Conservation (phyloP, 2,888 invertebrate species). For the Tachina fera region DNA sequence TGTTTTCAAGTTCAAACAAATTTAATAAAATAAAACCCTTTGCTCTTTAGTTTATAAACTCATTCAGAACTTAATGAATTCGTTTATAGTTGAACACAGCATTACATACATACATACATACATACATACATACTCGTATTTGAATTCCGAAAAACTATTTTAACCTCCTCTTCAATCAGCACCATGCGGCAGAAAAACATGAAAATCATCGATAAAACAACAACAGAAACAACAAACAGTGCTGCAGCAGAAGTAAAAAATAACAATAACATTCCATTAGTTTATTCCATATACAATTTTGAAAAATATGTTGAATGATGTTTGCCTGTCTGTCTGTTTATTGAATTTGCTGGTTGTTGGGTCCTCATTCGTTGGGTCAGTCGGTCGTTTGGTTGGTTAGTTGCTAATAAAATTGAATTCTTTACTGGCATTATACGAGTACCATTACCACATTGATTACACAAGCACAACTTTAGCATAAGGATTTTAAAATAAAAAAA, state of each 20-base stretch:
- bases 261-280: constrained; percentile 68
- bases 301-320: constrained; percentile 42
- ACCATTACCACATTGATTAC: constrained; percentile 67
- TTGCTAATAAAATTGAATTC: constrained; percentile 63
- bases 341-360: constrained; percentile 36
- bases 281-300: constrained; percentile 47
- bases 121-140: background rate
- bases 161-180: constrained; percentile 56
- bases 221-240: constrained; percentile 4
- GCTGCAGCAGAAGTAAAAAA: constrained; percentile 44
- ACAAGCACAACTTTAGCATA: constrained; percentile 62
- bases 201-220: constrained; percentile 34
- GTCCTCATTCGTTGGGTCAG: constrained; percentile 31
- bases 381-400: constrained; percentile 28
- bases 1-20: constrained; percentile 58
- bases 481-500: constrained; percentile 49
- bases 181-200: constrained; percentile 46
- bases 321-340: constrained; percentile 24
- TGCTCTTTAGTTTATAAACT: constrained; percentile 42
- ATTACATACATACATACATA: constrained; percentile 30
- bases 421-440: constrained; percentile 46
- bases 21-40: constrained; percentile 57
- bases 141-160: constrained; percentile 60
- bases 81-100: constrained; percentile 53
- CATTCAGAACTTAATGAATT: constrained; percentile 60